Evolutionary conservation across 2,888 invertebrate species (phyloP), one percentile per base, ranked within the genome.

Genomic region (Mylabris sibirica): DNA sequence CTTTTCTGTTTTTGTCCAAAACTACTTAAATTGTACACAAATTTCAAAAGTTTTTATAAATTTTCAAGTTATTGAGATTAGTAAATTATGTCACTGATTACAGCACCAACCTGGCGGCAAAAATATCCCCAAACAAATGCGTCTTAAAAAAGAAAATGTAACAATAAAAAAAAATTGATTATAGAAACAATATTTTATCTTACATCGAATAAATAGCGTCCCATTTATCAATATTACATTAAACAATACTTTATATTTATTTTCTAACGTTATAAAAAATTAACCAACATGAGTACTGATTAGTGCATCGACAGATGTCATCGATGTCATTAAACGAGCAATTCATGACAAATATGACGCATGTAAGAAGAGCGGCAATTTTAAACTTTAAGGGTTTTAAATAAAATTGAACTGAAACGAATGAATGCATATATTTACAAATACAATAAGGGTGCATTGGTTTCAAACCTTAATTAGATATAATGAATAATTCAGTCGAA

Each of bases 361-460:
- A n/a, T n/a, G n/a, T n/a, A n/a, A n/a, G n/a, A n/a, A n/a, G n/a
- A n/a, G n/a, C n/a, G n/a, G 1, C 26, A 30, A 30, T 30, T 6
- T 30, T 30, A 6, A n/a, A 1, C 8, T 30, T 30, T 6, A 12
- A 12, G 11, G 38, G 38, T 38, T 12, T 3, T 14, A 20, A 57
- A 57, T 57, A 24, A 57, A 24, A 57, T 4, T 3, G 14, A 5
- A 24, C 2, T 57, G 22, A 14, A 57, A 57, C 24, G 24, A 22
- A 57, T 22, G 24, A 22, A 57, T 57, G 24, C 24, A 57, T 57
- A 12, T 57, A 57, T 57, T 57, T 57, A 57, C 57, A 57, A 57
- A 24, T 57, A 57, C 24, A 57, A 24, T 12, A 57, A 1, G 24
- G 3, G 24, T 57, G 57, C 24, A 57, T 24, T 9, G 20, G 6